Conservation (phyloP, 2,888 invertebrate genomes). For the Nymphalis urticae region DNA sequence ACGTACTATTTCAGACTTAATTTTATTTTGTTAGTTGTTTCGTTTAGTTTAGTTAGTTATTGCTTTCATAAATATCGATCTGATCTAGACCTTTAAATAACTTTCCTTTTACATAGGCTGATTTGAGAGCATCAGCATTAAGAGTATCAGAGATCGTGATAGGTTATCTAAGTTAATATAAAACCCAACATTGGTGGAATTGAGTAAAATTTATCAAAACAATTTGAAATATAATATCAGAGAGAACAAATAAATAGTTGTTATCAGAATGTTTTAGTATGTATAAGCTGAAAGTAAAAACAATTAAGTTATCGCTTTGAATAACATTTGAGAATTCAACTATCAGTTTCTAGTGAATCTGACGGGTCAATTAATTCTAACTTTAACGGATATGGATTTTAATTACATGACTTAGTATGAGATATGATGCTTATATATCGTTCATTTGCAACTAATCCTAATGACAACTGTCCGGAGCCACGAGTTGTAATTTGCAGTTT, state of each 20-base stretch:
- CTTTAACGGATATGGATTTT: constrained; percentile 49
- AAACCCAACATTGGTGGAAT: too few relatives aligned
- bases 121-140: too few relatives aligned
- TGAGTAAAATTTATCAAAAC: too few relatives aligned
- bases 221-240: too few relatives aligned
- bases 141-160: too few relatives aligned
- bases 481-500: constrained; percentile 18
- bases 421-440: constrained; percentile 26
- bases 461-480: constrained; percentile 19
- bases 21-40: neutral
- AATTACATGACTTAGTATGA: constrained; percentile 45
- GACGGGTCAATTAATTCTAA: constrained; percentile 50
- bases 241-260: too few relatives aligned
- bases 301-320: constrained; percentile 14
- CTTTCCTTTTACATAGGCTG: too few relatives aligned
- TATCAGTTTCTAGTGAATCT: constrained; percentile 39
- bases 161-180: too few relatives aligned
- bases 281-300: neutral
- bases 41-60: too few relatives aligned
- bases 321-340: constrained; percentile 35
- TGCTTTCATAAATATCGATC: neutral
- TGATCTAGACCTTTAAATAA: too few relatives aligned
- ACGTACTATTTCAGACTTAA: neutral
- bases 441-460: constrained; percentile 32
- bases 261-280: neutral